phyloP scores from a whole-genome alignment of 2,797 vertebrate genomes.

The Rhodeus uyekii region DNA sequence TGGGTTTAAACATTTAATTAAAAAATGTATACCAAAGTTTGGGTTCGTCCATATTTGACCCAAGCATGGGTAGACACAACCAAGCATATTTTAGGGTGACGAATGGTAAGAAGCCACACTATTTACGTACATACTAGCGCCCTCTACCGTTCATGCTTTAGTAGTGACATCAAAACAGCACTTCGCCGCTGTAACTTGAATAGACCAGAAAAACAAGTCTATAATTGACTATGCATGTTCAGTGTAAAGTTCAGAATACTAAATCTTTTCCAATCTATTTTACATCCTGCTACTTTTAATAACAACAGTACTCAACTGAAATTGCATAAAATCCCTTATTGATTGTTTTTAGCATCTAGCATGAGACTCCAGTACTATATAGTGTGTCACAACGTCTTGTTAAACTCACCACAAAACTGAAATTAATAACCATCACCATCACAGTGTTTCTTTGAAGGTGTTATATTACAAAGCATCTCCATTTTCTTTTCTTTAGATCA shows the following conservation, averaged over 20 bases:
- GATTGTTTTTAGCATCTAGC: background rate
- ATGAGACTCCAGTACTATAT: too few species aligned
- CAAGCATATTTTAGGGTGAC: conserved; percentile 2
- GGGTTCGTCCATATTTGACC: too few species aligned
- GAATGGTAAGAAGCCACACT: conserved; percentile 26
- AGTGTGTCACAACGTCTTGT: too few species aligned
- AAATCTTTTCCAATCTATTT: background rate
- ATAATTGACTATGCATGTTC: background rate
- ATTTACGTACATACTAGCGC: conserved; percentile 49
- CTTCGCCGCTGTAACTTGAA: background rate
- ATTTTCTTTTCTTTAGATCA: background rate
- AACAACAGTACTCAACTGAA: background rate
- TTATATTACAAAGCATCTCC: background rate
- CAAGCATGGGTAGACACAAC: too few species aligned
- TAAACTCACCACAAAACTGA: background rate
- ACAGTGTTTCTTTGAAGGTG: background rate
- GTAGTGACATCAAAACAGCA: conserved; percentile 25
- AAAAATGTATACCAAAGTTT: too few species aligned
- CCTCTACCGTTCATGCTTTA: conserved; percentile 52
- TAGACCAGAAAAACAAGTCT: background rate
- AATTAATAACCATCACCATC: background rate
- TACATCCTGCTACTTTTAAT: background rate
- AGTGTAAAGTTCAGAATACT: background rate
- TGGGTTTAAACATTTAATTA: too few species aligned
- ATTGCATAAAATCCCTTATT: background rate